Base-by-base conservation (phyloP, 2,888 invertebrate species). In the Hemistola chrysoprasaria region DNA sequence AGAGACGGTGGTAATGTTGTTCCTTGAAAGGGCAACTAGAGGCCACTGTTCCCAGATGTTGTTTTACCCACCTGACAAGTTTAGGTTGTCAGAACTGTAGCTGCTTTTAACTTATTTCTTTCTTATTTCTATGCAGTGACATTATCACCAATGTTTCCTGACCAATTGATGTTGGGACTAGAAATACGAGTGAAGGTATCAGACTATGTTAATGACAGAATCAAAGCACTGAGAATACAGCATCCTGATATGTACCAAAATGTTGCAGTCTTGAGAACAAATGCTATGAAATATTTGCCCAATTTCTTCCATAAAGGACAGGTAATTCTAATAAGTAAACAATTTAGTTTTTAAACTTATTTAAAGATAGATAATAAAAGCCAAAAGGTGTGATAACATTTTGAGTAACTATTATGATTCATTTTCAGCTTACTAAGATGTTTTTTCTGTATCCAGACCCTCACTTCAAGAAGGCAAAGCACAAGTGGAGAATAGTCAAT, bases 371-470 rank as follows among this genome's bases (percentile, higher is more conserved):
- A n/a, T n/a, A n/a, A n/a, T n/a, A n/a, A n/a, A n/a, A n/a, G n/a
- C n/a, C n/a, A n/a, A n/a, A n/a, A n/a, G n/a, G n/a, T n/a, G n/a
- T n/a, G n/a, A n/a, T n/a, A n/a, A n/a, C n/a, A n/a, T n/a, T n/a
- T n/a, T n/a, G n/a, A n/a, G n/a, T 27, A 16, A 24, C 7, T 8
- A 2, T 22, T 26, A 27, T 0, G 16, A 23, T 23, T 30, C 34
- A 25, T 41, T 92, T 91, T 53, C 87, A 98, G 94, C 85, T 99
- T 26, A 93, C 93, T 48, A 98, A 98, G 86, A 97, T 99, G 95
- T 99, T 99, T 80, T 99, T 99, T 80, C 88, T 99, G 8, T 99
- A 98, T 80, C 99, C 99, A 11, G 99, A 99, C 88, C 99, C 99
- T 20, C 99, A 99, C 87, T 99, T 99, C 78, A 99, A 99, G 78